Base-by-base conservation (phyloP, 2,888 invertebrate species). In the Stenoptilia bipunctidactyla region DNA sequence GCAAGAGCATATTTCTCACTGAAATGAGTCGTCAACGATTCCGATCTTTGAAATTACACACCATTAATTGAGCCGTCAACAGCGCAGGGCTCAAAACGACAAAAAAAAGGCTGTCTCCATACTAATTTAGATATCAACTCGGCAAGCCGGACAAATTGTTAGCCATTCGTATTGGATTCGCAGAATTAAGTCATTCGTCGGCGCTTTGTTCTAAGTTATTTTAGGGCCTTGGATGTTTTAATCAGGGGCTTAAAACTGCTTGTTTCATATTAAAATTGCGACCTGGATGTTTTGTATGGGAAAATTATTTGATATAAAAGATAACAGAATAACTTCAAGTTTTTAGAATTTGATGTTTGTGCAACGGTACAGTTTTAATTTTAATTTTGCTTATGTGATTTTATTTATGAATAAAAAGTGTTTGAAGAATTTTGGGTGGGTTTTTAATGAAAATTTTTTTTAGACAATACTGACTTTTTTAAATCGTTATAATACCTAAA, bases 101-200 rank as follows among this genome's bases (percentile, higher is more conserved):
- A 66, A 66, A 66, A 65, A 56, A 49, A 63, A 58, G 51, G 60
- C 66, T 67, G 73, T 74, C 72, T 70, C 66, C 75, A 71, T 73
- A 75, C 75, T 76, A 76, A 77, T 76, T 77, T 76, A 76, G 77
- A 73, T 77, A 77, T 77, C 74, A 74, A 67, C 61, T 58, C 71
- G 67, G 68, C 67, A 66, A 69, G 66, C 56, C 72, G 69, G 76
- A 76, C 76, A 75, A 77, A 76, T 77, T 72, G 74, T 66, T 60
- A 49, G 61, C 61, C 63, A 67, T 71, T 66, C 67, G 69, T 67
- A 59, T 65, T 56, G 59, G 65, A 51, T 75, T 74, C 73, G 69
- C 51, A 58, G 72, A 72, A 72, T 66, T 61, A 65, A 71, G 62
- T 58, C 56, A 53, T 54, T 55, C 48, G 55, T 48, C 54, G 55